Evolutionary conservation across 2,888 invertebrate genomes (phyloP).

Genomic region (Nephrocerus scutellatus): DNA sequence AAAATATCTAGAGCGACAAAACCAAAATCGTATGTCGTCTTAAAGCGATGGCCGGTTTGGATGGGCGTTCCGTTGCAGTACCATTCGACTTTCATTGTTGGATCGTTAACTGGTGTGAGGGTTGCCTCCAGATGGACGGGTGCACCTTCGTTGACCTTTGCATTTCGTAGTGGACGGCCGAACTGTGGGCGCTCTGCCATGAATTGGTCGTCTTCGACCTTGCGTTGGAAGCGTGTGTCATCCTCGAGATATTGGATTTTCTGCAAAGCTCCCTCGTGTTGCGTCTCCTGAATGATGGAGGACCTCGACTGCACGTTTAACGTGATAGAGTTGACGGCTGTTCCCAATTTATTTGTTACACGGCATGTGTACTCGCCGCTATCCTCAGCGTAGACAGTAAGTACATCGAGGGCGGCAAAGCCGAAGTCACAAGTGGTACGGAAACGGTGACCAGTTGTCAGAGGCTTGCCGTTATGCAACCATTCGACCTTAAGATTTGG

Average conservation of each 20-base stretch:
- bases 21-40: slow-evolving; percentile 95
- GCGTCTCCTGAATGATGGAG: slow-evolving; percentile 80
- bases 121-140: slow-evolving; percentile 91
- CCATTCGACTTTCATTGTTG: slow-evolving; percentile 98
- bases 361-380: slow-evolving; percentile 86
- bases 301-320: slow-evolving; percentile 76
- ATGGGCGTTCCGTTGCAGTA: slow-evolving; percentile 91
- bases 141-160: slow-evolving; percentile 76
- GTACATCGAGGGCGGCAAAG: slow-evolving; percentile 90
- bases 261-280: slow-evolving; percentile 85
- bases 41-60: slow-evolving; percentile 89
- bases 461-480: slow-evolving; percentile 87
- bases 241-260: slow-evolving; percentile 91
- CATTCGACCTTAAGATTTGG: slow-evolving; percentile 83
- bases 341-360: slow-evolving; percentile 78
- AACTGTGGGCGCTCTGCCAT: slow-evolving; percentile 83
- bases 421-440: slow-evolving; percentile 95
- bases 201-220: slow-evolving; percentile 65
- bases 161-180: slow-evolving; percentile 79
- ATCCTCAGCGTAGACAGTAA: slow-evolving; percentile 90
- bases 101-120: slow-evolving; percentile 93
- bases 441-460: slow-evolving; percentile 83
- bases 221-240: slow-evolving; percentile 67
- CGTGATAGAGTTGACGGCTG: slow-evolving; percentile 72
- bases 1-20: slow-evolving; percentile 94